phyloP scores from a whole-genome alignment of 1,140 invertebrate genomes.

The Laupala kohalensis region DNA sequence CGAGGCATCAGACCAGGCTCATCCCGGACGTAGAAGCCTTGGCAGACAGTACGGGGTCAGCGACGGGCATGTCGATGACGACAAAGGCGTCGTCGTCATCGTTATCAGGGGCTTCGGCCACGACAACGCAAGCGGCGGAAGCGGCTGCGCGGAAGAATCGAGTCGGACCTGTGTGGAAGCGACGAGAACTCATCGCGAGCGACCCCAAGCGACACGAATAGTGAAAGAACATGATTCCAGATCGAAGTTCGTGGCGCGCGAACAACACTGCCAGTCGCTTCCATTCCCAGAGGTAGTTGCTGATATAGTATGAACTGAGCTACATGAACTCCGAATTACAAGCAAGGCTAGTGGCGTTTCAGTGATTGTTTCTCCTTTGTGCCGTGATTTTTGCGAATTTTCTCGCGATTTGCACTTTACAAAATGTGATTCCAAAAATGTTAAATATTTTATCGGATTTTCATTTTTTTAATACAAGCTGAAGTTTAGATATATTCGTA shows the following conservation, averaged over 20 bases:
- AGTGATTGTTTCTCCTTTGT: no score
- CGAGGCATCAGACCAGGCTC: slow-evolving; percentile 43
- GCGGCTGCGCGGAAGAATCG: slow-evolving; percentile 17
- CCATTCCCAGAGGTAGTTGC: neutral
- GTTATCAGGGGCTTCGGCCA: neutral
- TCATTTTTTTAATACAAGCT: no score
- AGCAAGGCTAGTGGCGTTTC: no score
- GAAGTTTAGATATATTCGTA: no score
- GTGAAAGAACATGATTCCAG: neutral
- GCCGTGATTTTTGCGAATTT: no score
- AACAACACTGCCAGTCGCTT: neutral
- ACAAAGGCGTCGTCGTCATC: no score
- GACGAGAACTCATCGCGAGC: slow-evolving; percentile 66
- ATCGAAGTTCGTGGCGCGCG: no score
- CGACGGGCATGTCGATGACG: neutral
- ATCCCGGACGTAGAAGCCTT: slow-evolving; percentile 40
- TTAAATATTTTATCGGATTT: no score
- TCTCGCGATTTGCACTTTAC: no score
- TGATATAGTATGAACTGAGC: no score
- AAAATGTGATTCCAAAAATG: no score
- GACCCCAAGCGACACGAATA: slow-evolving; percentile 34
- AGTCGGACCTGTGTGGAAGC: slow-evolving; percentile 51
- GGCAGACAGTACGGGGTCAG: slow-evolving; percentile 14
- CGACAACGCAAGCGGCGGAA: slow-evolving; percentile 19
- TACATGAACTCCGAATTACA: no score